Conservation (phyloP, 2,888 invertebrate species). For the Adelognathus sp. region DNA sequence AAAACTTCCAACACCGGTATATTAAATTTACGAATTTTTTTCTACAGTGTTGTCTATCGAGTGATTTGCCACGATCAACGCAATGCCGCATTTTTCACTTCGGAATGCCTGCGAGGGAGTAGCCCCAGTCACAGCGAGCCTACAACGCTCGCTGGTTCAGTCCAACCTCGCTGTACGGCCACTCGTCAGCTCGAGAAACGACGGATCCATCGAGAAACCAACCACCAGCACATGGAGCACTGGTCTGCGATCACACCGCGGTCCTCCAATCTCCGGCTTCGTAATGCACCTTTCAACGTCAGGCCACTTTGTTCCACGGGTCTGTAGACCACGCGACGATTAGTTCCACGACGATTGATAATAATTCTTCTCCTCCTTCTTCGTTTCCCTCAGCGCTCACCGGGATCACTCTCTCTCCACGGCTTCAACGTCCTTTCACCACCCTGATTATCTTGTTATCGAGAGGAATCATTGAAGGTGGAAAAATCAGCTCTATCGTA, state of each 20-base stretch:
- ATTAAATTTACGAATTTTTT: no score
- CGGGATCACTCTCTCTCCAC: constrained; percentile 35
- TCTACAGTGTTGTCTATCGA: no score
- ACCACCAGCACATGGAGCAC: constrained; percentile 35
- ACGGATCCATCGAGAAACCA: constrained; percentile 46
- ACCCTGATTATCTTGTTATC: constrained; percentile 41
- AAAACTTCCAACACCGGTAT: no score
- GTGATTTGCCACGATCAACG: no score
- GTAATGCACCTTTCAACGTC: constrained; percentile 75
- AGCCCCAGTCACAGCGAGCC: constrained; percentile 15
- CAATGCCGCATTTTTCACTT: no score
- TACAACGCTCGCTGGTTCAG: constrained; percentile 5
- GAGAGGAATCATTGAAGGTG: constrained; percentile 47
- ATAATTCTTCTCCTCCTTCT: constrained; percentile 55
- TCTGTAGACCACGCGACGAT: constrained; percentile 66
- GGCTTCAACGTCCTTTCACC: constrained; percentile 18
- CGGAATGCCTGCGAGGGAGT: constrained; percentile 42
- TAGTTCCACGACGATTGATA: constrained; percentile 66
- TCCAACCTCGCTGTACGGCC: neutral
- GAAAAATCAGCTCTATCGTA: constrained; percentile 20
- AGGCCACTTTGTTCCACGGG: constrained; percentile 70
- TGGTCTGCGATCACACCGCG: constrained; percentile 18
- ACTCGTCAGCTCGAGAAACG: constrained; percentile 45
- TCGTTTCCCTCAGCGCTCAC: constrained; percentile 33
- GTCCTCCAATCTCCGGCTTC: constrained; percentile 70